Percentiles rank a stretch among this genome's conserved stretches.
phyloP scores from a whole-genome alignment of 2,888 invertebrate genomes.

The Sussaba pulchella region DNA sequence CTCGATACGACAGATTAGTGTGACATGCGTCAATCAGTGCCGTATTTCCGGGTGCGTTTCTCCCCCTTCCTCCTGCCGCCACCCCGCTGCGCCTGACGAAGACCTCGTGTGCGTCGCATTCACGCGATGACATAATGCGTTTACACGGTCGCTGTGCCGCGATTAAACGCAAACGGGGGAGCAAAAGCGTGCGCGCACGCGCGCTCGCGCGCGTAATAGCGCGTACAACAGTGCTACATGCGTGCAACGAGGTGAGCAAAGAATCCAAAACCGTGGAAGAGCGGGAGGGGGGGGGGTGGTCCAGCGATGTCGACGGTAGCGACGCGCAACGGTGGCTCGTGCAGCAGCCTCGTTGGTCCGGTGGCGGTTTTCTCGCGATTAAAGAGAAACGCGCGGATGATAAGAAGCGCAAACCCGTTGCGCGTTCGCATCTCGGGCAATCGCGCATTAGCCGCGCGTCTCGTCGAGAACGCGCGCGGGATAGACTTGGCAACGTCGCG shows the following conservation, averaged over 20 bases:
- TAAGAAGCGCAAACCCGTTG: constrained; percentile 16
- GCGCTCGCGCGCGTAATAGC: constrained; percentile 46
- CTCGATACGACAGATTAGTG: constrained; percentile 53
- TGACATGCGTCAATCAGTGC: constrained; percentile 60
- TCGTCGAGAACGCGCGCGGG: background rate
- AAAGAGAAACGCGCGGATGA: constrained; percentile 45
- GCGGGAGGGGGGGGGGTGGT: too few species aligned
- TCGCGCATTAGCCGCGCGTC: constrained; percentile 7
- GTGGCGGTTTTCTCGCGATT: too few species aligned
- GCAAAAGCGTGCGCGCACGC: constrained; percentile 10
- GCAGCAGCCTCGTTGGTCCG: too few species aligned
- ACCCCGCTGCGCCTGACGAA: background rate
- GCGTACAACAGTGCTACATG: background rate
- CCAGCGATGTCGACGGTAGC: too few species aligned
- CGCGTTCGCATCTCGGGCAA: constrained; percentile 18
- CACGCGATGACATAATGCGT: constrained; percentile 69
- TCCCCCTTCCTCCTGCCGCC: constrained; percentile 1
- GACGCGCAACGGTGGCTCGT: too few species aligned
- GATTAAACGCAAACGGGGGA: constrained; percentile 60
- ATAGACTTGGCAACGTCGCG: constrained; percentile 57
- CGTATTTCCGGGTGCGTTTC: constrained; percentile 33
- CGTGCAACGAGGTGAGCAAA: too few species aligned
- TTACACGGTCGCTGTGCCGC: constrained; percentile 68
- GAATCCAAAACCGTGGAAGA: too few species aligned
- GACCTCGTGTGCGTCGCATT: constrained; percentile 61